These are phyloP conservation scores for Candidula unifasciata DNA, from an alignment of 2,888 invertebrate genomes.

Conservation along the genomic window DNA sequence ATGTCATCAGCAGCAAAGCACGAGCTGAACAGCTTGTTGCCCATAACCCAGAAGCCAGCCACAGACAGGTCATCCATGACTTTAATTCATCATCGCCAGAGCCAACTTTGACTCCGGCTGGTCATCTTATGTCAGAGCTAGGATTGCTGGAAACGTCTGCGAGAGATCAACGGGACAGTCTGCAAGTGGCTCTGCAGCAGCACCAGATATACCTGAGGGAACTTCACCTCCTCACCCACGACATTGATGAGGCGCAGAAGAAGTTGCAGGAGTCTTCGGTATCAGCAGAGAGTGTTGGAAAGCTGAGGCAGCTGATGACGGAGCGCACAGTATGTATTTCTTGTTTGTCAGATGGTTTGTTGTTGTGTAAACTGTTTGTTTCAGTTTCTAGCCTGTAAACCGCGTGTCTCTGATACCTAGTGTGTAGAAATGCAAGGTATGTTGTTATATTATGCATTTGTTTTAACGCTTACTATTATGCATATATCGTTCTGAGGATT, in stretches of 20 bases:
- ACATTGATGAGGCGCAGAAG: slow-evolving; percentile 68
- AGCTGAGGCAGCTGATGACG: slow-evolving; percentile 69
- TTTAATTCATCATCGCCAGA: slow-evolving; percentile 12
- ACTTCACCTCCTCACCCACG: slow-evolving; percentile 62
- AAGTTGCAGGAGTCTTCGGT: slow-evolving; percentile 66
- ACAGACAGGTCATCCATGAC: slow-evolving; percentile 9
- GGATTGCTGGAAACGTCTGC: slow-evolving; percentile 66
- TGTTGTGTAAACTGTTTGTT: too few relatives aligned
- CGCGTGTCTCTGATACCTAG: too few relatives aligned
- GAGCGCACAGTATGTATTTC: slow-evolving; percentile 69
- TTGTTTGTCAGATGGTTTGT: too few relatives aligned
- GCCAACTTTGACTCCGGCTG: slow-evolving; percentile 45
- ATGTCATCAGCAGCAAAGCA: slow-evolving; percentile 67
- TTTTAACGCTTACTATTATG: too few relatives aligned
- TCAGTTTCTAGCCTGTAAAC: too few relatives aligned
- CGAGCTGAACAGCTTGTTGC: slow-evolving; percentile 63
- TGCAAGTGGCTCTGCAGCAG: slow-evolving; percentile 63
- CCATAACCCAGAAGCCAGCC: slow-evolving; percentile 45
- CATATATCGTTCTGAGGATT: too few relatives aligned
- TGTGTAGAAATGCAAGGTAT: too few relatives aligned
- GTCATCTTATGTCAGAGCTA: slow-evolving; percentile 66
- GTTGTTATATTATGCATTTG: too few relatives aligned
- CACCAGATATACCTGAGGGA: slow-evolving; percentile 70
- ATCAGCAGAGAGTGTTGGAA: slow-evolving; percentile 66
- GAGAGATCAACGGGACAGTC: slow-evolving; percentile 62